A percentile compares a stretch with the other conserved stretches of the same genome.
phyloP scores from a whole-genome alignment of 2,113 vertebrate genomes.

The Ancistrus triradiatus region DNA sequence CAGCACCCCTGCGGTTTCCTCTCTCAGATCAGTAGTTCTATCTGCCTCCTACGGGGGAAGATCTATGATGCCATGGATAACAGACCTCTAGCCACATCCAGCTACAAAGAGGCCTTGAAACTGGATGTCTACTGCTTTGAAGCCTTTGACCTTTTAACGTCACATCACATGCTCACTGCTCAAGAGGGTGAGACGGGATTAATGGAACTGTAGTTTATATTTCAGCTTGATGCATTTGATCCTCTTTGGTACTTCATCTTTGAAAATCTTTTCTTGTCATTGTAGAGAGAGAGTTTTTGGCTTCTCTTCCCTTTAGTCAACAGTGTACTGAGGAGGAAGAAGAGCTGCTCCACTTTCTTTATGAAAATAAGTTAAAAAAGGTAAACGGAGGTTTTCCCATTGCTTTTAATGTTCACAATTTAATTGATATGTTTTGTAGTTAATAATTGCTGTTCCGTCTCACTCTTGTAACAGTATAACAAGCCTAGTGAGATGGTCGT shows the following conservation, averaged over 20 bases:
- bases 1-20: constrained; percentile 39
- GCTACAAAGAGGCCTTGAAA: constrained; percentile 98
- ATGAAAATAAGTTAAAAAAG: constrained; percentile 98
- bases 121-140: constrained; percentile 99
- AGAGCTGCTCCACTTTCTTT: constrained; percentile 90
- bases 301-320: constrained; percentile 89
- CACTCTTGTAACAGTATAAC: constrained; percentile 79
- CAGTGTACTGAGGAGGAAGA: constrained; percentile 89
- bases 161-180: constrained; percentile 97
- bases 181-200: constrained; percentile 83
- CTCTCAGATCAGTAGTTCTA: constrained; percentile 91
- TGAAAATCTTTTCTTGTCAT: not conserved
- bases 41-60: constrained; percentile 93
- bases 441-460: not conserved
- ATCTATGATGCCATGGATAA: constrained; percentile 98
- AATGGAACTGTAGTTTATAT: not conserved
- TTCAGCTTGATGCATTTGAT: not conserved
- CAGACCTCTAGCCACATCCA: constrained; percentile 88
- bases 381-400: constrained; percentile 42
- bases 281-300: constrained; percentile 93
- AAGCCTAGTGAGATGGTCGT: constrained; percentile 92
- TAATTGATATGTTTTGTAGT: not conserved
- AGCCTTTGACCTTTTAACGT: constrained; percentile 97
- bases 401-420: not conserved
- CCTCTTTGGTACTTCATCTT: not conserved